Conservation (phyloP, 2,797 vertebrate genomes). For the Xiphorhynchus erythropygius region DNA sequence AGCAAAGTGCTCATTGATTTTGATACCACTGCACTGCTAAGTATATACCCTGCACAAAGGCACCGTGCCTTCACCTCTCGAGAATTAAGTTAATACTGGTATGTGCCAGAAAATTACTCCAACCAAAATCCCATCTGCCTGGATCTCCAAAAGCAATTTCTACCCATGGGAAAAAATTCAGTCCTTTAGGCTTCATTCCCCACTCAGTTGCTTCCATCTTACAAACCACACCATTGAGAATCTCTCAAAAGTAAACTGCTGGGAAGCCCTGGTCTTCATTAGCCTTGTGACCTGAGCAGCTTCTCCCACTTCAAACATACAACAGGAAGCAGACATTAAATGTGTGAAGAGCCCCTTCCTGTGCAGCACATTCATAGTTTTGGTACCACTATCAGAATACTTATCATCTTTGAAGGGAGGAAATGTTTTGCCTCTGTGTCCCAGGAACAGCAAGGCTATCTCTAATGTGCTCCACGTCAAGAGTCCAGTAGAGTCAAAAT, state of each 20-base stretch:
- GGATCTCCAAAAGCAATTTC: neutral
- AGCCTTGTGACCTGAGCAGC: neutral
- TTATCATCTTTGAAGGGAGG: neutral
- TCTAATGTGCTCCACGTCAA: neutral
- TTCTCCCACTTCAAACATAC: neutral
- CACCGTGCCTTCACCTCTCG: neutral
- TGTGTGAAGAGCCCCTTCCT: neutral
- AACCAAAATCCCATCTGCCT: neutral
- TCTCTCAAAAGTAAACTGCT: neutral
- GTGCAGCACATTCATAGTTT: neutral
- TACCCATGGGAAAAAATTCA: neutral
- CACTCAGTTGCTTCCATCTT: accelerated
- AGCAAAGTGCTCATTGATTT: neutral
- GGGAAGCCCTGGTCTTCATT: neutral
- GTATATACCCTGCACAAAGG: neutral
- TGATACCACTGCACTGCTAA: neutral
- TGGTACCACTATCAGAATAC: neutral
- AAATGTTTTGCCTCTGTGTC: neutral
- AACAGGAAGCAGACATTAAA: neutral
- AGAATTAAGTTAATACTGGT: neutral
- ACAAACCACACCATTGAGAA: neutral
- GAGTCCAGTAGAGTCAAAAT: neutral
- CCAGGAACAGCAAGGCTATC: neutral
- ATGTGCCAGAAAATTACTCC: neutral
- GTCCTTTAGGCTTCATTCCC: neutral